Evolutionary conservation across 2,888 invertebrate species (phyloP).

Genomic region (Celastrina argiolus): DNA sequence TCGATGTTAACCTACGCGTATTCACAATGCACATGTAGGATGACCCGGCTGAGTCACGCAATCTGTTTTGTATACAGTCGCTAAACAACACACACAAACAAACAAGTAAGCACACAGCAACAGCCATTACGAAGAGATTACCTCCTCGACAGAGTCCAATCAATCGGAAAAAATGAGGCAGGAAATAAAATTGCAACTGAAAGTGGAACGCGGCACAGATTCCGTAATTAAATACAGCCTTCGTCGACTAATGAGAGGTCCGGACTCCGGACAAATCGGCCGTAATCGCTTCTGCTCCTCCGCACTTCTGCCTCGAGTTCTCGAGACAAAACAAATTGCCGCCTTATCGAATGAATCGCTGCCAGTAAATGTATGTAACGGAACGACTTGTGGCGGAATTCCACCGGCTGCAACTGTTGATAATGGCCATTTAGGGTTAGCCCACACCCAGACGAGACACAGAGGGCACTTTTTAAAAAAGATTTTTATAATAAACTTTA

Average conservation of each 20-base stretch:
- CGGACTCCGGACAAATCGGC: constrained; percentile 40
- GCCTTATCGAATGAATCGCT: background rate
- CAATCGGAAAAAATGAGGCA: constrained; percentile 27
- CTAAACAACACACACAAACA: background rate
- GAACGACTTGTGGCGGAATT: background rate
- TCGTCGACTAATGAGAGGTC: constrained; percentile 49
- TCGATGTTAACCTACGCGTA: background rate
- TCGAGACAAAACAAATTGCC: background rate
- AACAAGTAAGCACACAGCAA: background rate
- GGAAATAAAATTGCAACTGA: constrained; percentile 27
- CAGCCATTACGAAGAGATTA: background rate
- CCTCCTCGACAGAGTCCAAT: constrained; percentile 9
- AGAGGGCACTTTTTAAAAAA: no score
- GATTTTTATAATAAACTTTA: no score
- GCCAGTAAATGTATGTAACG: background rate
- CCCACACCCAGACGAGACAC: no score
- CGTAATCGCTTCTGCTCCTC: constrained; percentile 35
- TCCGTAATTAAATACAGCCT: constrained; percentile 50
- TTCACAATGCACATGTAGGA: background rate
- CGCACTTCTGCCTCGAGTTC: background rate
- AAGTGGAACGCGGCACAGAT: constrained; percentile 43
- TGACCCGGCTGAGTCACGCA: background rate
- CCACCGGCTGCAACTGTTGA: constrained; percentile 4
- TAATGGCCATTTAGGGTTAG: background rate
- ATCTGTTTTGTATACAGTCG: background rate